Base-by-base conservation (phyloP, 2,113 vertebrate species). In the Megaceryle torquata region DNA sequence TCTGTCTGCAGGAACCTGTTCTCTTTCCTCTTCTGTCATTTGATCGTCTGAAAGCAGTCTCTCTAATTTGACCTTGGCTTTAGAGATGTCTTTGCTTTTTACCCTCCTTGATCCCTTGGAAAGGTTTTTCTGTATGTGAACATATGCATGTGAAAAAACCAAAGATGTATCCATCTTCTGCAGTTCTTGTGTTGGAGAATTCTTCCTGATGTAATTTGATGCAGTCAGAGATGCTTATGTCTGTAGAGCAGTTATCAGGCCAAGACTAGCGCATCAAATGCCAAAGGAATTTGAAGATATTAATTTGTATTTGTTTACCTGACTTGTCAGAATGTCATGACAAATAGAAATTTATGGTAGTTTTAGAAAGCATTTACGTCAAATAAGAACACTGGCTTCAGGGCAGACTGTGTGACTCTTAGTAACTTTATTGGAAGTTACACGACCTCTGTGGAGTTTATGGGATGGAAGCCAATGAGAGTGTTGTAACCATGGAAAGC, bases 401-500 rank as follows among this genome's bases (percentile, higher is more conserved):
- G 75, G 68, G 72, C 54, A 92, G 64, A 29, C 48, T 76, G 37
- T 63, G 28, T 88, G 51, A 57, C 77, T 84, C 57, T 44, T 65
- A 44, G 76, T 91, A 77, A 83, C 29, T 91, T 86, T 43, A 53
- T 86, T 93, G 87, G 71, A 91, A 91, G 64, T 94, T 94, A 59
- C 82, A 81, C 61, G 84, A 69, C 79, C 82, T 86, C 54, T 86
- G 56, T 46, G 28, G 64, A 88, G 46, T 95, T 96, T 96, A 56
- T 77, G 90, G 93, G 93, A 86, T 81, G 21, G 28, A 67, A 63
- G 91, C 85, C 94, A 96, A 24, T 77, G 44, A 86, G 56, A 84
- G 43, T 89, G 85, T 89, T 91, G 94, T 96, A 96, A 93, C 91
- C 59, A 94, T 71, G 94, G 93, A 93, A 83, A 94, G 71, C 46